A percentile compares a stretch with the other conserved stretches of the same genome.
Evolutionary conservation across 1,140 invertebrate species (phyloP).

Genomic region (Drosophila repleta): DNA sequence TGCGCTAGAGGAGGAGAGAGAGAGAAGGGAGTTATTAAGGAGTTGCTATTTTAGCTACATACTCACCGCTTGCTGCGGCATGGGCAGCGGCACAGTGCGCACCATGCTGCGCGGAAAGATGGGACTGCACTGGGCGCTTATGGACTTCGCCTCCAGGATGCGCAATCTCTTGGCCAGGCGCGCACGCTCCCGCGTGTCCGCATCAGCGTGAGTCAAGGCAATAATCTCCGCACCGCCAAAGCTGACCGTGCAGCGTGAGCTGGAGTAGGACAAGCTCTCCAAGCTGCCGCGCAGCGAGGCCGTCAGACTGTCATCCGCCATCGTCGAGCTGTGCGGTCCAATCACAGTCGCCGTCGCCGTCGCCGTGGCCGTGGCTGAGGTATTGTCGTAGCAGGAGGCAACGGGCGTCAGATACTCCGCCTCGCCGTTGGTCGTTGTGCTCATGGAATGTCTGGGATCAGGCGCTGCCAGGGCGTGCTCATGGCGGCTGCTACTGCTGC

Average conservation of each 20-base stretch:
- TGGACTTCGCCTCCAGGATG: slow-evolving; percentile 80
- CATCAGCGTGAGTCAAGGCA: slow-evolving; percentile 41
- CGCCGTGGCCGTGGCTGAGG: slow-evolving; percentile 55
- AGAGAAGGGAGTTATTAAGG: neutral
- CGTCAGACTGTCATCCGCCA: slow-evolving; percentile 80
- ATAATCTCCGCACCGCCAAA: slow-evolving; percentile 77
- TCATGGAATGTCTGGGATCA: slow-evolving; percentile 61
- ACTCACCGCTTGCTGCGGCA: slow-evolving; percentile 69
- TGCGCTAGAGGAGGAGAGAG: slow-evolving; percentile 35
- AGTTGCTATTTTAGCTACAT: neutral
- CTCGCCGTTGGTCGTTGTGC: slow-evolving; percentile 66
- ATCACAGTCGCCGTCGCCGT: slow-evolving; percentile 64
- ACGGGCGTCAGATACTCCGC: slow-evolving; percentile 47
- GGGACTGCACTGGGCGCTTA: slow-evolving; percentile 82
- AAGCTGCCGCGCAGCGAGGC: slow-evolving; percentile 74
- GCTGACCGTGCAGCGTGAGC: slow-evolving; percentile 76
- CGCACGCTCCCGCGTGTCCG: slow-evolving; percentile 57
- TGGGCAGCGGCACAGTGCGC: slow-evolving; percentile 54
- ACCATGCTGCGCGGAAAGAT: slow-evolving; percentile 73
- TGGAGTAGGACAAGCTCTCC: slow-evolving; percentile 78
- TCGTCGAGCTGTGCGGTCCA: slow-evolving; percentile 66
- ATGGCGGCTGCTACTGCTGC: slow-evolving; percentile 26
- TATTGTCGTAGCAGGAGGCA: slow-evolving; percentile 70
- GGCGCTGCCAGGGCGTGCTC: slow-evolving; percentile 5
- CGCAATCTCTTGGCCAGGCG: slow-evolving; percentile 68